phyloP scores from a whole-genome alignment of 2,113 vertebrate species.

The Narcine bancroftii region DNA sequence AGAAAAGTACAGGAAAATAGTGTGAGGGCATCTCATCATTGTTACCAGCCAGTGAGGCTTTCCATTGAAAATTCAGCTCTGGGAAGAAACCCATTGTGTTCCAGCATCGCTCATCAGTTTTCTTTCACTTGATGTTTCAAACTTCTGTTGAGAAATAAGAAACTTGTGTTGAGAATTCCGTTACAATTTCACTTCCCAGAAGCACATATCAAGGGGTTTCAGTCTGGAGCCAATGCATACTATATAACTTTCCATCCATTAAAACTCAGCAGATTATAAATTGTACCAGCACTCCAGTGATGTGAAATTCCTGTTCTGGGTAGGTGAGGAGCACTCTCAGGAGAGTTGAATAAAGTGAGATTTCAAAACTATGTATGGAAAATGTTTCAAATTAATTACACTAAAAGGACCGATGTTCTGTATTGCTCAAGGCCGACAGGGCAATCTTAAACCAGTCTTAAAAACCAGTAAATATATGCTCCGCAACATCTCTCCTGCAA shows the following conservation, averaged over 20 bases:
- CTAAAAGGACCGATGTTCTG: not conserved
- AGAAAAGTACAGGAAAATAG: too few relatives aligned
- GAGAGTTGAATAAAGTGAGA: too few relatives aligned
- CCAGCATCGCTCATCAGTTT: not conserved
- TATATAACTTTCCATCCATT: not conserved
- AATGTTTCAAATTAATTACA: conserved; percentile 1
- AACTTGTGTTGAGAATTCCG: not conserved
- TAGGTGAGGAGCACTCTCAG: not conserved
- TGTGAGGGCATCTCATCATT: too few relatives aligned
- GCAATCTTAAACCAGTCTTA: not conserved
- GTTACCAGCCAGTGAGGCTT: too few relatives aligned
- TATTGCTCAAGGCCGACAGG: not conserved
- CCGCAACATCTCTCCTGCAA: not conserved
- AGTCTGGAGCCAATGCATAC: not conserved
- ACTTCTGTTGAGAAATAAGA: not conserved
- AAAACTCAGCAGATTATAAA: not conserved
- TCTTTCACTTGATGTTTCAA: not conserved
- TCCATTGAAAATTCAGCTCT: too few relatives aligned
- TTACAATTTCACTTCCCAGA: not conserved
- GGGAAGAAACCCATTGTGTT: not conserved
- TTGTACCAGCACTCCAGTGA: not conserved
- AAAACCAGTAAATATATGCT: not conserved
- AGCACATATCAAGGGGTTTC: not conserved
- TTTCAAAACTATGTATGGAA: not conserved
- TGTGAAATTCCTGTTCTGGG: not conserved